These are phyloP conservation scores for Pygoscelis antarcticus DNA, from an alignment of 2,113 vertebrate species.

Conservation along the genomic window DNA sequence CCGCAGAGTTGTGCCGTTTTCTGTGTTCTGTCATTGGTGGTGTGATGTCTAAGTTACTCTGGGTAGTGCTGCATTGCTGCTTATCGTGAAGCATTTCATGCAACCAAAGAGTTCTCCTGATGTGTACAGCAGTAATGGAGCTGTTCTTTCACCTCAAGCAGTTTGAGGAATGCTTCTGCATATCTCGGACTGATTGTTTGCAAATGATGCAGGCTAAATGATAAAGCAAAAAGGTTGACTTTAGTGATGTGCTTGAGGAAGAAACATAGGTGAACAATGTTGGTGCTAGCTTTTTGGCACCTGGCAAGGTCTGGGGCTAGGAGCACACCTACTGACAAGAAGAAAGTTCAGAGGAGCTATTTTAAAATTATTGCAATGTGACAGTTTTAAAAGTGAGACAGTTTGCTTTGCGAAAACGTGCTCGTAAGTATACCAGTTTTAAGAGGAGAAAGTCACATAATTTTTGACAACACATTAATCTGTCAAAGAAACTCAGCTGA, in stretches of 20 bases:
- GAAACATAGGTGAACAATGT: background rate
- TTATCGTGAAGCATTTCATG: background rate
- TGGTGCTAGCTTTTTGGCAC: background rate
- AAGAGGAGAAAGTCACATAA: background rate
- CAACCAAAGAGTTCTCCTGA: background rate
- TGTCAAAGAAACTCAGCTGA: background rate
- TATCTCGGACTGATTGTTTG: background rate
- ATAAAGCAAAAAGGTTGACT: background rate
- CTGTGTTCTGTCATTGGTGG: background rate
- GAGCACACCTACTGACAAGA: background rate
- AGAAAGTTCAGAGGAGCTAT: background rate
- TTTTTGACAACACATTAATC: background rate
- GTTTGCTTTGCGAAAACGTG: slow-evolving; percentile 6
- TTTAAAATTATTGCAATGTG: background rate
- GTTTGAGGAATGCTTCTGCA: background rate
- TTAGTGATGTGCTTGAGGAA: background rate
- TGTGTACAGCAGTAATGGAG: background rate
- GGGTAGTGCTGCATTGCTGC: background rate
- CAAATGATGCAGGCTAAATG: background rate
- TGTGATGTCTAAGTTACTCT: background rate
- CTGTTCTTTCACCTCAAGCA: background rate
- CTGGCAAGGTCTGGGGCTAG: background rate
- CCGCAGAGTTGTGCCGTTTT: background rate
- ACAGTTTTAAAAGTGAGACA: background rate
- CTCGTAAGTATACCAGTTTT: background rate